Conservation (phyloP, 2,797 vertebrate species). For the Halcyon badia region DNA sequence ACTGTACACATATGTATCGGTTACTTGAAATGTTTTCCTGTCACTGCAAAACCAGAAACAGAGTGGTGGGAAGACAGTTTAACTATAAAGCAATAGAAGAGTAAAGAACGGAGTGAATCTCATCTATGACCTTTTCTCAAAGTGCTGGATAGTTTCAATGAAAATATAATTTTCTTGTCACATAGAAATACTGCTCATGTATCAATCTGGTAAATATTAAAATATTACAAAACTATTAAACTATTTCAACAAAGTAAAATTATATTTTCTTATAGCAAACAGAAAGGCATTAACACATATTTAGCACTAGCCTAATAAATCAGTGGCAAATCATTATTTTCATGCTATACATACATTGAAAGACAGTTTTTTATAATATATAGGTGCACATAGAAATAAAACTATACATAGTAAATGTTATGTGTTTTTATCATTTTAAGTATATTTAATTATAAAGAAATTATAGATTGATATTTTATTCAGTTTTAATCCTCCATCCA, state of each 20-base stretch:
- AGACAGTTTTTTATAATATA: not conserved
- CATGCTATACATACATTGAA: not conserved
- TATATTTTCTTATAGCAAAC: not conserved
- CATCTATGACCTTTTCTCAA: not conserved
- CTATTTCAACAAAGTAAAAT: not conserved
- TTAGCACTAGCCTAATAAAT: not conserved
- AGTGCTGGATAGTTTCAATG: not conserved
- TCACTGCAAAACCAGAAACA: too few relatives aligned
- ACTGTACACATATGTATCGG: not conserved
- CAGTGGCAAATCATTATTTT: not conserved
- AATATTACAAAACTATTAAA: not conserved
- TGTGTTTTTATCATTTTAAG: not conserved
- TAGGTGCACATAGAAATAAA: not conserved
- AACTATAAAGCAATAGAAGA: not conserved
- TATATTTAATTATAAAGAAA: not conserved
- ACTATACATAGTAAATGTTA: not conserved
- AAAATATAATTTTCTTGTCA: not conserved
- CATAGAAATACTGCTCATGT: not conserved
- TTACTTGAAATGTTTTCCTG: not conserved
- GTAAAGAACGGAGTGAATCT: not conserved
- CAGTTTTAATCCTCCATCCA: not conserved
- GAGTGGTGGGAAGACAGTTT: not conserved
- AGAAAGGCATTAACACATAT: not conserved
- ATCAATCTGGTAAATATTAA: not conserved
- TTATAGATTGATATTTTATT: not conserved